phyloP scores from a whole-genome alignment of 2,888 invertebrate genomes.

The Glyphotaelius pellucidus region DNA sequence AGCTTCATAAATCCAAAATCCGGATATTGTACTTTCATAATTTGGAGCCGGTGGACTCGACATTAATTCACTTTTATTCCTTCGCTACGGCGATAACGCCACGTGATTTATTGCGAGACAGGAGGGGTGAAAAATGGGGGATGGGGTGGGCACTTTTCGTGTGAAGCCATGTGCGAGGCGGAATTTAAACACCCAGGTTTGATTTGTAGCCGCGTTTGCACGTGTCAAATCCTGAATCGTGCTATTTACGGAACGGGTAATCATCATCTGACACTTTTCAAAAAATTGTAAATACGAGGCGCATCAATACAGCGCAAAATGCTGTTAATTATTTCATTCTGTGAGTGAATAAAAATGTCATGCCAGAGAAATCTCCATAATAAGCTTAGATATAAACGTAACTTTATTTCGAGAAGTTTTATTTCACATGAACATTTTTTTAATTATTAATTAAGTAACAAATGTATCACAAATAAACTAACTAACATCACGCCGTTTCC shows the following conservation, averaged over 20 bases:
- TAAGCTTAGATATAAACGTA: too few species aligned
- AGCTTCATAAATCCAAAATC: constrained; percentile 45
- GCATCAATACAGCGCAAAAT: not conserved
- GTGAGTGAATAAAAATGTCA: not conserved
- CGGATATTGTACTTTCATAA: constrained; percentile 48
- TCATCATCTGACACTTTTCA: not conserved
- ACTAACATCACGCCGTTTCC: too few species aligned
- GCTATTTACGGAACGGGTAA: not conserved
- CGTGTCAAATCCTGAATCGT: constrained; percentile 4
- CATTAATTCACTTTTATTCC: constrained; percentile 46
- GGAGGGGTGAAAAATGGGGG: not conserved
- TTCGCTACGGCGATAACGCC: constrained; percentile 29
- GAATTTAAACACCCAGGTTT: not conserved
- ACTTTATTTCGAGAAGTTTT: too few species aligned
- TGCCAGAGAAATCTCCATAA: too few species aligned
- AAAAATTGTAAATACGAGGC: not conserved
- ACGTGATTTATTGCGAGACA: constrained; percentile 10
- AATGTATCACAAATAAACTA: too few species aligned
- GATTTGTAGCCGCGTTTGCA: constrained; percentile 21
- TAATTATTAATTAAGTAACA: too few species aligned
- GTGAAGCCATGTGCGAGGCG: constrained; percentile 11
- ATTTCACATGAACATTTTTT: too few species aligned
- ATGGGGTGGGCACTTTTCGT: not conserved
- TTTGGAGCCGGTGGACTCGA: constrained; percentile 35
- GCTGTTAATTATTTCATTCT: not conserved